Conservation (phyloP, 2,888 invertebrate genomes). For the Ischnura elegans region DNA sequence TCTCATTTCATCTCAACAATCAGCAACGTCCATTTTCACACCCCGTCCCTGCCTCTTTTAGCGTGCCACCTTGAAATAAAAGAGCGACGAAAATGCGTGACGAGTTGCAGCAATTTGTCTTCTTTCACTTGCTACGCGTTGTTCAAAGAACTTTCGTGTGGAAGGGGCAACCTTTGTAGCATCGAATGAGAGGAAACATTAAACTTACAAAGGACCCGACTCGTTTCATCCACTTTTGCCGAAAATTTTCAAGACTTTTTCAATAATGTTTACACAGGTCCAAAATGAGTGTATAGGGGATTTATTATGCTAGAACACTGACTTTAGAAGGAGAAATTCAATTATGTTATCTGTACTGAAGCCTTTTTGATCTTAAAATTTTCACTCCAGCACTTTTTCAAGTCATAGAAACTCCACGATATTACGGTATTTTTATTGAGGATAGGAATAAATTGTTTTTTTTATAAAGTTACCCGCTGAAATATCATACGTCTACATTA, state of each 20-base stretch:
- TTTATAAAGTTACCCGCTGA: too few relatives aligned
- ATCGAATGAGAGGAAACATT: neutral
- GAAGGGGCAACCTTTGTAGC: neutral
- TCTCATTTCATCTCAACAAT: constrained; percentile 42
- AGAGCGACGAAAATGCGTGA: neutral
- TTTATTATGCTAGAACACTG: too few relatives aligned
- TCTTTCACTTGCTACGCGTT: neutral
- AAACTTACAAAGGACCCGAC: neutral
- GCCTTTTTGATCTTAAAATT: too few relatives aligned
- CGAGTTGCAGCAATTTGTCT: constrained; percentile 10
- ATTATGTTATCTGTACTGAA: too few relatives aligned
- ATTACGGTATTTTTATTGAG: too few relatives aligned
- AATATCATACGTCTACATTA: too few relatives aligned
- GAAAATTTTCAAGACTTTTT: neutral
- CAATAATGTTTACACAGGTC: too few relatives aligned
- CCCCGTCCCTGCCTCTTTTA: neutral
- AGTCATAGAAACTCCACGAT: too few relatives aligned
- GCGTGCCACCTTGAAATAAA: neutral
- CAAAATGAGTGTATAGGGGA: too few relatives aligned
- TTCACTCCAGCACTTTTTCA: too few relatives aligned
- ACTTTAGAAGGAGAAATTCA: too few relatives aligned
- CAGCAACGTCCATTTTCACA: constrained; percentile 38
- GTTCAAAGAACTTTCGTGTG: neutral
- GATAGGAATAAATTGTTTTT: too few relatives aligned
- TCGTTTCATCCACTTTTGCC: neutral